Base-by-base conservation (phyloP, 2,113 vertebrate genomes). In the Dipodomys stephensi region DNA sequence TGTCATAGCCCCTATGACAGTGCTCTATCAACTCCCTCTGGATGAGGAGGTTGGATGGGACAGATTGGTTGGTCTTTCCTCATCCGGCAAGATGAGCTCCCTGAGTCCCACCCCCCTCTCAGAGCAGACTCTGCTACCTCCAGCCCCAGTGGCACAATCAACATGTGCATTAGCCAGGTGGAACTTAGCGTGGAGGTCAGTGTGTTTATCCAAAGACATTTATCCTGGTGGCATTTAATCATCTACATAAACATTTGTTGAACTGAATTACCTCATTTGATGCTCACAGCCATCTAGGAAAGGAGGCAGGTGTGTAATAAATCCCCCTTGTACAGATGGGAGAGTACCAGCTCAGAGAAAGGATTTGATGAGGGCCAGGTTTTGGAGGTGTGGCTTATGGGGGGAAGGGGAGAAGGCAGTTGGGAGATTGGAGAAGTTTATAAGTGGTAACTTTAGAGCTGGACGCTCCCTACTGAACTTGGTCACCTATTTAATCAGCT, bases 171-270 rank as follows among this genome's bases (percentile, higher is more conserved):
- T 2, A 85, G 72, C 44, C 76, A 82, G 28, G 62, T 49, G 5
- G 71, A 35, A 39, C 39, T 35, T 57, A 78, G 27, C 6, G 0
- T 16, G 15, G 39, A 83, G 71, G 28, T 92, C 73, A 44, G 28
- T 2, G n/a, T 39, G 6, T 35, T 87, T 32, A 72, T 69, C 79
- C 92, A 83, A 53, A 92, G 85, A 30, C 83, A 53, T 85, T 71
- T 78, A 8, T 86, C 85, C 82, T 28, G 0, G 30, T 27, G 69
- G 39, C 78, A 46, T 90, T 87, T 74, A 90, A 90, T 79, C 84
- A 62, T 79, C 69, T 46, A 6, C 18, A 16, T 30, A 79, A 93
- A 82, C 39, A 89, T 93, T 74, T 77, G 93, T 83, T 83, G 94
- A 53, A 53, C 0, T 46, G 74, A 92, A 71, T 91, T 25, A 88